These are phyloP conservation scores for Eleginops maclovinus DNA, from an alignment of 2,113 vertebrate species.

Conservation along the genomic window DNA sequence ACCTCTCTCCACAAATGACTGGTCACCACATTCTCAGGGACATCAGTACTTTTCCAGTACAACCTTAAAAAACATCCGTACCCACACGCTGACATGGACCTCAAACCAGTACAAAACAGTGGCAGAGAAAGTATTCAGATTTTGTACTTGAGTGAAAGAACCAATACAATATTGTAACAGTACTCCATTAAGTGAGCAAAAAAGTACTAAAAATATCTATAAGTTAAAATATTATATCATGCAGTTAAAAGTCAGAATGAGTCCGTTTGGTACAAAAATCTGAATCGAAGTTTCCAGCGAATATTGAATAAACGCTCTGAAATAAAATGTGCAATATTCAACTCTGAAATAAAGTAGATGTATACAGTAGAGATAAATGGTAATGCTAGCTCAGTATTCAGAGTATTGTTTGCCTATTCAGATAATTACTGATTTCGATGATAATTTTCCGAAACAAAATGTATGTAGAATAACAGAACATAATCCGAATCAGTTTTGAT, in stretches of 20 bases:
- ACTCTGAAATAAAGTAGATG: not conserved
- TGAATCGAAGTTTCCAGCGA: not conserved
- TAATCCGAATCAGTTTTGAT: not conserved
- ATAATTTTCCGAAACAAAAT: not conserved
- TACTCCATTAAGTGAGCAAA: too few species aligned
- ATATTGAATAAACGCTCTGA: not conserved
- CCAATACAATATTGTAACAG: too few species aligned
- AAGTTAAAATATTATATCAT: not conserved
- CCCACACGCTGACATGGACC: not conserved
- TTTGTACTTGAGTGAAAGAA: not conserved
- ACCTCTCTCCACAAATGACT: not conserved
- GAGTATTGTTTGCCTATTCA: not conserved
- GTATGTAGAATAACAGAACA: not conserved
- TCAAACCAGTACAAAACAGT: not conserved
- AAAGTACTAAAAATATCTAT: too few species aligned
- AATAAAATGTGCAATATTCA: not conserved
- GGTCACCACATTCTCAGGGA: conserved; percentile 1
- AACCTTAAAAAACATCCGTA: not conserved
- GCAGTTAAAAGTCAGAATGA: not conserved
- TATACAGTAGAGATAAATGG: not conserved
- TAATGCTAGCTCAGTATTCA: not conserved
- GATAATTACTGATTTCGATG: not conserved
- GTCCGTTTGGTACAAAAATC: not conserved
- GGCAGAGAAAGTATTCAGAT: not conserved
- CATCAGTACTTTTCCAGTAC: not conserved